Conservation (phyloP, 2,797 vertebrate genomes). For the Botia almorhae region DNA sequence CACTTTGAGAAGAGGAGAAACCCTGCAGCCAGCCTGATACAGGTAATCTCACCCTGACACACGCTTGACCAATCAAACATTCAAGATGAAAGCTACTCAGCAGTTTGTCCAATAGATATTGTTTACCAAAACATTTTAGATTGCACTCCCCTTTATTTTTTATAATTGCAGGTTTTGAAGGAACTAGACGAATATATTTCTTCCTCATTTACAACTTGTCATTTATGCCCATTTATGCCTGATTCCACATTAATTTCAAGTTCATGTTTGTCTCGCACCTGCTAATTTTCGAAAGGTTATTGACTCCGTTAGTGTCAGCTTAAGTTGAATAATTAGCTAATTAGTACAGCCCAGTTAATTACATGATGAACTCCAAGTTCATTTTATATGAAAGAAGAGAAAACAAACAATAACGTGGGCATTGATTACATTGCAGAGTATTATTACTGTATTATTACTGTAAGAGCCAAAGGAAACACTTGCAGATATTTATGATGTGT, state of each 20-base stretch:
- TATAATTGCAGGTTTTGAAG: neutral
- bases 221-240: neutral
- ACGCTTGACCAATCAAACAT: neutral
- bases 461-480: constrained; percentile 60
- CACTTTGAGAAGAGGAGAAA: constrained; percentile 98
- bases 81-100: neutral
- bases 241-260: neutral
- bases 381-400: constrained; percentile 35
- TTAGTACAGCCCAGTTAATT: neutral
- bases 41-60: constrained; percentile 79
- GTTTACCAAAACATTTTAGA: neutral
- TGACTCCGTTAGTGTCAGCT: neutral
- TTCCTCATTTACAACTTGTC: neutral
- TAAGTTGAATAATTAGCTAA: neutral
- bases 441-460: constrained; percentile 51
- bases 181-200: neutral
- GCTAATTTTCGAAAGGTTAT: neutral
- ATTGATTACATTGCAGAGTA: constrained; percentile 52
- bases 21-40: constrained; percentile 95
- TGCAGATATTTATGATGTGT: constrained; percentile 58
- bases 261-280: neutral
- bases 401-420: constrained; percentile 36
- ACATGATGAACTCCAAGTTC: neutral
- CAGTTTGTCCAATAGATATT: neutral
- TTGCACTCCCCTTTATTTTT: neutral